Conservation (phyloP, 2,888 invertebrate species). For the Dinocampus coccinellae region DNA sequence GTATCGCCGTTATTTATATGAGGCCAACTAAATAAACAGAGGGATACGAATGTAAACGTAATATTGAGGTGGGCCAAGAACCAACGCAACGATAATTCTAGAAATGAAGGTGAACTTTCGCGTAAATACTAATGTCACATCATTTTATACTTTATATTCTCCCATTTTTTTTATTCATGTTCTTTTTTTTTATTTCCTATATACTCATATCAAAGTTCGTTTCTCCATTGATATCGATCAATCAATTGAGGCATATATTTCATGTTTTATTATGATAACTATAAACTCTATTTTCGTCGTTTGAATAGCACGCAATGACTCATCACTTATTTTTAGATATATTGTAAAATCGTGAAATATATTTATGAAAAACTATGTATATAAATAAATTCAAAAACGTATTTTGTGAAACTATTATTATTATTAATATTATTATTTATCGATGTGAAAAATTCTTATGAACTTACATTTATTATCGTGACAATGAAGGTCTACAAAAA, state of each 20-base stretch:
- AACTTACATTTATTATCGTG: not conserved
- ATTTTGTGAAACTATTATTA: not conserved
- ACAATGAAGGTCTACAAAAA: not conserved
- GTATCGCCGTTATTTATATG: slow-evolving; percentile 36
- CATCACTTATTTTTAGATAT: not conserved
- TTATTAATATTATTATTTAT: not conserved
- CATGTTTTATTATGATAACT: not conserved
- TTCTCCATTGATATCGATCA: not conserved
- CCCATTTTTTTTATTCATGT: too few relatives aligned
- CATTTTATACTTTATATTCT: not conserved
- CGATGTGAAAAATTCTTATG: not conserved
- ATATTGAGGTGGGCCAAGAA: not conserved
- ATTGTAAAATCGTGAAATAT: not conserved
- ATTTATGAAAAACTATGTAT: not conserved
- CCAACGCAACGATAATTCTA: too few relatives aligned
- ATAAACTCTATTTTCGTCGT: not conserved
- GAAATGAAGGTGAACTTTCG: not conserved
- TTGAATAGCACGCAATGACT: not conserved
- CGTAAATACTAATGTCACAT: not conserved
- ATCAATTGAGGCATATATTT: not conserved
- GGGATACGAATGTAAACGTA: not conserved
- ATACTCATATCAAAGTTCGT: too few relatives aligned
- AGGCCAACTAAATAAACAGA: slow-evolving; percentile 24
- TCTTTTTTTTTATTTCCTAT: too few relatives aligned
- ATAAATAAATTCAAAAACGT: not conserved